Evolutionary conservation across 2,797 vertebrate genomes (phyloP), one percentile per base, ranked within the genome.

Genomic region (Lemur catta): DNA sequence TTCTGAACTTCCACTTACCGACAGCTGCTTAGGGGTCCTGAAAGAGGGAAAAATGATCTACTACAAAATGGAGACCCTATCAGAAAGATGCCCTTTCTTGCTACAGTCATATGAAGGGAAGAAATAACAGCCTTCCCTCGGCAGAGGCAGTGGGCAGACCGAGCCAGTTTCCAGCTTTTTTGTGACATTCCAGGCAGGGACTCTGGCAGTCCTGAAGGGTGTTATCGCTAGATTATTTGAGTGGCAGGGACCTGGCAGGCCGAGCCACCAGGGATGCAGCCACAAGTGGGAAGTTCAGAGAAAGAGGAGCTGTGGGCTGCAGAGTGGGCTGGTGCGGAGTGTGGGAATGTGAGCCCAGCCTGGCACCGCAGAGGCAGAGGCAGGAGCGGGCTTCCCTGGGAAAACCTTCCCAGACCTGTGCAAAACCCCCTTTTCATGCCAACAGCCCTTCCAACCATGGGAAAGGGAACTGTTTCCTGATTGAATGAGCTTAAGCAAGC

Each of bases 191-290:
- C 82, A 91, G 30, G 69, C 84, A 65, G 95, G 74, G 71, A 80
- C 24, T n/a, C 94, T 97, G 97, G 97, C 92, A 96, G 52, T 35
- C 46, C 72, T 78, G 30, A 55, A 74, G 15, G 30, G n/a, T 91
- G 82, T 38, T 96, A 95, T 86, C 91, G 93, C 57, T 61, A 74
- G 82, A 96, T 94, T 88, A 84, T 94, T 38, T 41, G 72, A 91
- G 57, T 41, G 4, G 46, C 95, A 79, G 80, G 50, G 63, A 91
- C 55, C 89, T 95, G 93, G 91, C 20, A 35, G 74, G 93, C 91
- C 85, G 67, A 28, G 63, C 52, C 69, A 81, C 84, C 11, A 2
- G 79, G 75, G 95, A 91, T n/a, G 50, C 46, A 74, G 79, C 80
- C 91, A 93, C 35, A 26, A 33, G 52, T 92, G 55, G 85, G 86